Evolutionary conservation across 92 coral and sea anemone species (phyloP).

Genomic region (Parazoanthus swiftii): DNA sequence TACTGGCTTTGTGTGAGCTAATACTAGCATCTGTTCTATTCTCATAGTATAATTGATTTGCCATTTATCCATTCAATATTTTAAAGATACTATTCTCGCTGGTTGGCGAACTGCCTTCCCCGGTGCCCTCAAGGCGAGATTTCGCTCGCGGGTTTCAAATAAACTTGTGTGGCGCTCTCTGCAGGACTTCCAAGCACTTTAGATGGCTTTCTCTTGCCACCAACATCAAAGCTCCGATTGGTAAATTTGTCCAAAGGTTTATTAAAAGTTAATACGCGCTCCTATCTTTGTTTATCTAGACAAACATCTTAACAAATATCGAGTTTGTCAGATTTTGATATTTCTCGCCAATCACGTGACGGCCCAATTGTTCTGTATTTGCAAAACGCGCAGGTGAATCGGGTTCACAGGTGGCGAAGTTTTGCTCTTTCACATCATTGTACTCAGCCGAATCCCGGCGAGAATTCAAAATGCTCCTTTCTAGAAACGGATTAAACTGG

Average conservation of each 20-base stretch:
- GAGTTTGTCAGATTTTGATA: slow-evolving; percentile 75
- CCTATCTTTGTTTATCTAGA: slow-evolving; percentile 78
- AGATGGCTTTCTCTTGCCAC: not conserved
- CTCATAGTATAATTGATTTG: slow-evolving; percentile 91
- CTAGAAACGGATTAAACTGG: slow-evolving; percentile 35
- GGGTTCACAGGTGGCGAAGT: slow-evolving; percentile 69
- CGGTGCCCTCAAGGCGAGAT: slow-evolving; percentile 75
- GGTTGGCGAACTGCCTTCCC: slow-evolving; percentile 19
- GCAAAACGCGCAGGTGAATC: slow-evolving; percentile 78
- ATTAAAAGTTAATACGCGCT: slow-evolving; percentile 72
- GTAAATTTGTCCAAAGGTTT: slow-evolving; percentile 58
- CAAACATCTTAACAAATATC: slow-evolving; percentile 79
- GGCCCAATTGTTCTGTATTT: slow-evolving; percentile 74
- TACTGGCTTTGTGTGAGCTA: slow-evolving; percentile 62
- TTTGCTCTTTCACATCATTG: slow-evolving; percentile 79
- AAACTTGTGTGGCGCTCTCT: not conserved
- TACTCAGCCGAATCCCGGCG: slow-evolving; percentile 29
- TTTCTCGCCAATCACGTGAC: slow-evolving; percentile 84
- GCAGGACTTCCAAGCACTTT: not conserved
- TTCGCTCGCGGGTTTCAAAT: slow-evolving; percentile 1
- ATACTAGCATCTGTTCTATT: slow-evolving; percentile 78
- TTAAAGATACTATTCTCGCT: slow-evolving; percentile 59
- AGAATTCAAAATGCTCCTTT: slow-evolving; percentile 48
- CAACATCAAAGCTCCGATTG: not conserved
- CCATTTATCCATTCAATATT: slow-evolving; percentile 75